Evolutionary conservation across 2,113 vertebrate genomes (phyloP).

Genomic region (Piaya cayana): DNA sequence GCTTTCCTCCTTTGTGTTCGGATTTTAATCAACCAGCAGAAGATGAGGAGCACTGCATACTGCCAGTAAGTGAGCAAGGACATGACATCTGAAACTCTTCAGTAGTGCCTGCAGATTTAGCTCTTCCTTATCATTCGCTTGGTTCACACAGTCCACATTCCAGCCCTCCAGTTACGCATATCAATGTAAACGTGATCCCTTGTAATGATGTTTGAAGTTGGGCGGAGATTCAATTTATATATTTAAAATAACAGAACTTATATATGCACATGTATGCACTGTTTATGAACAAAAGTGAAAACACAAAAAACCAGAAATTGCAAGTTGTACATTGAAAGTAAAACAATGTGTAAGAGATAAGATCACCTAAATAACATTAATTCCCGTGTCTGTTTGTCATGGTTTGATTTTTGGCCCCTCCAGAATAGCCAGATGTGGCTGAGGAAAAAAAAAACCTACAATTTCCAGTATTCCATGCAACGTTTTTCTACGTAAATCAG

Average conservation of each 20-base stretch:
- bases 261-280: too few species aligned
- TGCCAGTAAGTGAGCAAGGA: neutral
- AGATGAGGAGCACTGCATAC: neutral
- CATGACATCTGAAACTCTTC: neutral
- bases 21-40: neutral
- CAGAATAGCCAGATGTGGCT: too few species aligned
- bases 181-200: fast-evolving
- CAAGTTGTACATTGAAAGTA: neutral
- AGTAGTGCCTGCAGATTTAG: neutral
- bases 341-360: neutral
- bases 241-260: neutral
- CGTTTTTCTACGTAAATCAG: too few species aligned
- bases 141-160: fast-evolving
- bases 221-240: neutral
- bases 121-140: neutral
- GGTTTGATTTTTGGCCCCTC: too few species aligned
- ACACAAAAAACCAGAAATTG: neutral
- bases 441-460: too few species aligned
- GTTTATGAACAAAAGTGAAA: neutral
- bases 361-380: neutral
- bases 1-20: neutral
- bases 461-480: too few species aligned
- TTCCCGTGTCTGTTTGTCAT: neutral
- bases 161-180: neutral
- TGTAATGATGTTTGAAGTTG: fast-evolving